Percentiles rank a stretch among this genome's conserved stretches.
Evolutionary conservation across 2,888 invertebrate genomes (phyloP).

Genomic region (Pelosia muscerda): DNA sequence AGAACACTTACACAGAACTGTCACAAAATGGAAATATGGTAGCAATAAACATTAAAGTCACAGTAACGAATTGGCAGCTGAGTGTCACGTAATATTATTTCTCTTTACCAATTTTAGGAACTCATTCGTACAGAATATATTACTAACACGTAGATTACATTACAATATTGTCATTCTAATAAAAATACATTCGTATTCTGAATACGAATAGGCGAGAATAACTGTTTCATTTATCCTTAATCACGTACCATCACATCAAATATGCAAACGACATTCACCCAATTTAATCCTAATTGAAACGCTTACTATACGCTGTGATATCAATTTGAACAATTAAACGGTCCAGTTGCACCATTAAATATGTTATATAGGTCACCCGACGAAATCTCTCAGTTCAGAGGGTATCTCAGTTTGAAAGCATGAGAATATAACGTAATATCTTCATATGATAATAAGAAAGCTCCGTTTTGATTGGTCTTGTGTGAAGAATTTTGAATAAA

Average conservation of each 20-base stretch:
- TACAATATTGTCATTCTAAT: constrained; percentile 12
- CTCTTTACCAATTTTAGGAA: constrained; percentile 13
- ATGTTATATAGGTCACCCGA: constrained; percentile 45
- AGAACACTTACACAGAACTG: neutral
- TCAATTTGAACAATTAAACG: constrained; percentile 52
- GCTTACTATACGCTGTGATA: constrained; percentile 39
- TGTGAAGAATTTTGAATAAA: neutral
- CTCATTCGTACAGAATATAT: constrained; percentile 8
- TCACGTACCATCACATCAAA: constrained; percentile 30
- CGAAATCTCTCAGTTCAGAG: constrained; percentile 45
- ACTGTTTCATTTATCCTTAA: constrained; percentile 7
- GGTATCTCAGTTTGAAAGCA: constrained; percentile 40
- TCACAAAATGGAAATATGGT: constrained; percentile 1
- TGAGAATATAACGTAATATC: constrained; percentile 10
- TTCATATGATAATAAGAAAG: neutral
- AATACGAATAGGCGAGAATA: constrained; percentile 3
- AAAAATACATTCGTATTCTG: constrained; percentile 16
- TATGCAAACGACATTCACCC: constrained; percentile 37
- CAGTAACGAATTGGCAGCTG: neutral
- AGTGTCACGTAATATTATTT: constrained; percentile 6
- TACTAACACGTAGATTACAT: constrained; percentile 5
- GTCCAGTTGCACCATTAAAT: constrained; percentile 40
- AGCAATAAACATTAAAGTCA: constrained; percentile 8
- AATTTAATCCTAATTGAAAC: constrained; percentile 47
- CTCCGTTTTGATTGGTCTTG: neutral